phyloP scores from a whole-genome alignment of 2,797 vertebrate genomes.

The Danio jaintianensis region DNA sequence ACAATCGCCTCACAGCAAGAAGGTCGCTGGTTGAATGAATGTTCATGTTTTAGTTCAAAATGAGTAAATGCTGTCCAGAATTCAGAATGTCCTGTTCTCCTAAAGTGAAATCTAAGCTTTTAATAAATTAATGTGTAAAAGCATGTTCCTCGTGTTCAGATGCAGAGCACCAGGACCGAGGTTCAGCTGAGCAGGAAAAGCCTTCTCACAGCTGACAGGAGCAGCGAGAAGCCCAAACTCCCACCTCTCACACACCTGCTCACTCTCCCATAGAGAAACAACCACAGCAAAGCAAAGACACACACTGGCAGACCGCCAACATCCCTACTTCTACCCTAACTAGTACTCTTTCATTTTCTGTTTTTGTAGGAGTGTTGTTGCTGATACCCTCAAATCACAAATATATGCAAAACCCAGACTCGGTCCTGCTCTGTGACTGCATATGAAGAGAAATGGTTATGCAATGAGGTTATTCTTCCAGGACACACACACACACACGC shows the following conservation, averaged over 20 bases:
- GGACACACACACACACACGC: not conserved
- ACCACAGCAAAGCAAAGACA: constrained; percentile 38
- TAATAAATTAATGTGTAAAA: not conserved
- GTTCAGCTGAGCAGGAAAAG: constrained; percentile 24
- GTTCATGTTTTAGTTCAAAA: not conserved
- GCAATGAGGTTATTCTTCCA: not conserved
- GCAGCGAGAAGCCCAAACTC: not conserved
- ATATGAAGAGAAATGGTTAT: constrained; percentile 41
- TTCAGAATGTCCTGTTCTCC: too few species aligned
- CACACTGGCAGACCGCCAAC: constrained; percentile 20
- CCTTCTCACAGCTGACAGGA: constrained; percentile 20
- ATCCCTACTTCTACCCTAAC: constrained; percentile 21
- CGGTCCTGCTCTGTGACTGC: constrained; percentile 34
- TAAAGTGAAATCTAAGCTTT: too few species aligned
- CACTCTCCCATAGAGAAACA: constrained; percentile 42
- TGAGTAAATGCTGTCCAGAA: not conserved
- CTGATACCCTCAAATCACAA: constrained; percentile 36
- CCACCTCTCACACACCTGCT: constrained; percentile 37
- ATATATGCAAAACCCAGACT: constrained; percentile 37
- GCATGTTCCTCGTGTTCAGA: not conserved
- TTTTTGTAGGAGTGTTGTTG: constrained; percentile 12
- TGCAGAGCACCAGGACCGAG: not conserved
- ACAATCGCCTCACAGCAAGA: too few species aligned
- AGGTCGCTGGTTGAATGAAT: too few species aligned
- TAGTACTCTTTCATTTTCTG: not conserved